Base-by-base conservation (phyloP, 2,797 vertebrate species). In the Oreortyx pictus region DNA sequence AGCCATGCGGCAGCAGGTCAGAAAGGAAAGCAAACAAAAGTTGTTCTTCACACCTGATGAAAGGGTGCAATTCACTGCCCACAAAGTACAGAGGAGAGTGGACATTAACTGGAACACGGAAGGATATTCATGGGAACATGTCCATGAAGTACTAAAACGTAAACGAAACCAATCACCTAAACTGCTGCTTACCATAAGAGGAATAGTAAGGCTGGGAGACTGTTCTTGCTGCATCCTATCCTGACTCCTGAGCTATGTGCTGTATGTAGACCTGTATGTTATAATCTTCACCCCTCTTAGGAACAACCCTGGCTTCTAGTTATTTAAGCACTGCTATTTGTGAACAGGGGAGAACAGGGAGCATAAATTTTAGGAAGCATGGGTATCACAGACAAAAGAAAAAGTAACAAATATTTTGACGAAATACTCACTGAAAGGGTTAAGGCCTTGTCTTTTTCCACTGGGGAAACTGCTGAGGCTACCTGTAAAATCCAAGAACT, bases 401-500 rank as follows among this genome's bases (percentile, higher is more conserved):
- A 71, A 76, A 7, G 17, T 46, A n/a, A 57, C 50, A 46, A 88
- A 46, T 57, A 57, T 62, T 56, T 86, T 77, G 65, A 85, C 61
- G 91, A 86, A 65, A 73, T 89, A 97, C 98, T 99, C 98, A 99
- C 98, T 98, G 98, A 99, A 98, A 93, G 98, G 97, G 96, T 99
- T 98, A 96, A 98, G 98, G 97, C 98, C 98, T 98, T 98, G 98
- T 98, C 98, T 97, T 98, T 98, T 98, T 97, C 98, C 99, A 96
- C 96, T 98, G 97, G 98, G 98, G 90, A 98, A 97, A 96, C 97
- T 98, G 97, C 98, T 98, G 64, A 97, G 97, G 95, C 97, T 98
- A 92, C 98, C 99, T 99, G 98, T 71, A 97, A 97, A 97, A 93
- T 85, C 93, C 22, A 97, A 96, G 93, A 95, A 95, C 56, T 83